These are phyloP conservation scores for Aphelinus certus DNA, from an alignment of 1,140 invertebrate species.

Conservation along the genomic window DNA sequence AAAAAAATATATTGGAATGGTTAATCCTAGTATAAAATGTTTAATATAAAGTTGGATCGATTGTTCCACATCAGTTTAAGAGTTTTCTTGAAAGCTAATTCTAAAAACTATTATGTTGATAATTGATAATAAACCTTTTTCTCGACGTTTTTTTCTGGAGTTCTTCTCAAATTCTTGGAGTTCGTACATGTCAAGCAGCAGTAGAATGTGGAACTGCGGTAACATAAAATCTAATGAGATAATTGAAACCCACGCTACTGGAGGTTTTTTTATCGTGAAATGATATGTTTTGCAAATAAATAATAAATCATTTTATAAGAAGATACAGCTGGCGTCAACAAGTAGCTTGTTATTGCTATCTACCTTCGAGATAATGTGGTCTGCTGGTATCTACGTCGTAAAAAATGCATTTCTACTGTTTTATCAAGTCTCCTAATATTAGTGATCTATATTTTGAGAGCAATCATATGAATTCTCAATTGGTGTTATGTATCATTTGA, in stretches of 20 bases:
- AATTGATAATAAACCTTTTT: slow-evolving; percentile 5
- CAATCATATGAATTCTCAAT: no score
- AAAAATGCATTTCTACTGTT: background rate
- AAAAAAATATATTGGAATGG: no score
- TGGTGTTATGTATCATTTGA: no score
- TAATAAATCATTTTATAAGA: slow-evolving; percentile 16
- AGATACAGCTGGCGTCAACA: slow-evolving; percentile 1
- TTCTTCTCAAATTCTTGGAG: slow-evolving; percentile 27
- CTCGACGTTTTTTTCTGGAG: background rate
- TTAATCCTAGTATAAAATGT: no score
- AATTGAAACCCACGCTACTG: background rate
- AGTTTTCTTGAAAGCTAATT: no score
- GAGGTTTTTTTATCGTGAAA: slow-evolving; percentile 18
- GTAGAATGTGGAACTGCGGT: background rate
- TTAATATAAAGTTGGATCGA: no score
- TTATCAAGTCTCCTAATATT: no score
- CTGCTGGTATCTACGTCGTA: background rate
- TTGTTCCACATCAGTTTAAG: no score
- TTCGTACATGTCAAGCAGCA: slow-evolving; percentile 3
- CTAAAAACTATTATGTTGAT: background rate
- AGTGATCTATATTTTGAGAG: no score
- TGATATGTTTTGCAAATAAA: slow-evolving; percentile 29
- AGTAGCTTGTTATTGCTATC: background rate
- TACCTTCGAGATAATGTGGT: background rate
- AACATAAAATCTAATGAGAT: no score